These are phyloP conservation scores for Heliconius cydno DNA, from an alignment of 2,888 invertebrate genomes.

Conservation along the genomic window DNA sequence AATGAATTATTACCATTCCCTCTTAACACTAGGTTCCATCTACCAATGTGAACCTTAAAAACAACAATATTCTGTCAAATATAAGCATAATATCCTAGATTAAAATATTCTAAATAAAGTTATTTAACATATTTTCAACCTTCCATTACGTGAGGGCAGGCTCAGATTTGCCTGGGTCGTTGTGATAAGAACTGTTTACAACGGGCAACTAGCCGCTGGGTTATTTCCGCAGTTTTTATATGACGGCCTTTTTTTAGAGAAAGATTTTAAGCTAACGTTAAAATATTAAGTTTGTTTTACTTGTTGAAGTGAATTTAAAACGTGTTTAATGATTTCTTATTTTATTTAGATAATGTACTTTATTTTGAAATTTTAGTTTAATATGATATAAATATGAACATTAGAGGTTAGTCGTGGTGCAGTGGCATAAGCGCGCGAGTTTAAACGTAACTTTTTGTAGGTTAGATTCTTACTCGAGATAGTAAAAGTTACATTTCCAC, in stretches of 20 bases:
- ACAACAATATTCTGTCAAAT: background rate
- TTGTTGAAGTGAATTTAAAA: background rate
- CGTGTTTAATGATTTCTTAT: background rate
- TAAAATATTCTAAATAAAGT: conserved; percentile 6
- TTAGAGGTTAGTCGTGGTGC: no score
- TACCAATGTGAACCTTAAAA: background rate
- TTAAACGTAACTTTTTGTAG: no score
- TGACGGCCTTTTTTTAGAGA: conserved; percentile 47
- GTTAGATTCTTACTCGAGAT: no score
- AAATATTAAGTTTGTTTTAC: background rate
- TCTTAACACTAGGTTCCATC: background rate
- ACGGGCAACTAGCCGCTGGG: conserved; percentile 54
- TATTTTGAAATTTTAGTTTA: no score
- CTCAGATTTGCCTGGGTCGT: conserved; percentile 61
- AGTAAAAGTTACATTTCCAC: no score
- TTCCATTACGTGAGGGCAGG: conserved; percentile 35
- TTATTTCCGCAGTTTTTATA: conserved; percentile 61
- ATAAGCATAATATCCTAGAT: background rate
- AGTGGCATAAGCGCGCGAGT: no score
- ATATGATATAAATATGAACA: no score
- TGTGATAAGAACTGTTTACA: conserved; percentile 70
- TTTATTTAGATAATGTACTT: background rate
- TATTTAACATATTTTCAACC: conserved; percentile 20
- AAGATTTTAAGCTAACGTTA: conserved; percentile 18
- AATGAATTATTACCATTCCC: no score